phyloP scores from a whole-genome alignment of 1,140 invertebrate species.

The Caenorhabditis briggsae region DNA sequence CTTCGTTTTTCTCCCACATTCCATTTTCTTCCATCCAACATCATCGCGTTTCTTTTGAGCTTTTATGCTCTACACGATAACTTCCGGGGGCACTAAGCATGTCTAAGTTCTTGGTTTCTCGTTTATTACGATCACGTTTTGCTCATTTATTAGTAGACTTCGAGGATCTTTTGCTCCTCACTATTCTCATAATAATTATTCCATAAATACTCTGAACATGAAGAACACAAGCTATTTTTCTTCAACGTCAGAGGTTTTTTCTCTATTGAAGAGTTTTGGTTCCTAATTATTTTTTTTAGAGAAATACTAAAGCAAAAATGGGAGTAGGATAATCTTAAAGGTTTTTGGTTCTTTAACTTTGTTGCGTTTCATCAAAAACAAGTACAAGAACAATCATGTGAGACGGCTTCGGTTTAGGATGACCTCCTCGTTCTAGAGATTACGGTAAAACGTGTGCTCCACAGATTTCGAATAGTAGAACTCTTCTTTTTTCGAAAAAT shows the following conservation, averaged over 20 bases:
- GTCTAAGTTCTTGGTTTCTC: neutral
- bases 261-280: too few relatives aligned
- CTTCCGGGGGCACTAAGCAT: neutral
- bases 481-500: neutral
- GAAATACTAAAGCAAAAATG: neutral
- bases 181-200: too few relatives aligned
- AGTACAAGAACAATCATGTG: constrained; percentile 45
- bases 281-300: constrained; percentile 1
- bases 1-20: neutral
- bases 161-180: too few relatives aligned
- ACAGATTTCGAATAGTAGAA: neutral
- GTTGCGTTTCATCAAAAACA: neutral
- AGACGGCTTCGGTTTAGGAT: constrained; percentile 6
- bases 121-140: neutral
- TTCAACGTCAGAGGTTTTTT: neutral
- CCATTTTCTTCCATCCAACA: neutral
- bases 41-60: neutral
- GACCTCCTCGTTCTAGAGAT: neutral
- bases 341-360: constrained; percentile 18
- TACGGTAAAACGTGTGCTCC: neutral
- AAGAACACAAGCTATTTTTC: neutral
- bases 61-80: constrained; percentile 21
- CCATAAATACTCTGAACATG: neutral
- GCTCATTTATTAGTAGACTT: too few relatives aligned
- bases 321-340: neutral